phyloP scores from a whole-genome alignment of 2,797 vertebrate species.

The Scolopax rusticola region DNA sequence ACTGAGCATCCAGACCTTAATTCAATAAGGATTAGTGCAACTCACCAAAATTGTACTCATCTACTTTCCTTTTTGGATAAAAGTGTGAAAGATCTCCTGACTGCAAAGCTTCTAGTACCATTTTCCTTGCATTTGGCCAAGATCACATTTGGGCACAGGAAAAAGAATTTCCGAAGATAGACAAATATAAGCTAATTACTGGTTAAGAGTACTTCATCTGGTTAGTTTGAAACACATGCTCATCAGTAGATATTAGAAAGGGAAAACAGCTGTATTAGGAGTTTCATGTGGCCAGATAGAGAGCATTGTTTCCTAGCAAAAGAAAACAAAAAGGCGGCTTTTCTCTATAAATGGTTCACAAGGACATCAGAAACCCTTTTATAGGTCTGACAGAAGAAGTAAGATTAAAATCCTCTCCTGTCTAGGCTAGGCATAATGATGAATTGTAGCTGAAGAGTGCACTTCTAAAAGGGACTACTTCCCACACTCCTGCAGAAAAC shows the following conservation, averaged over 20 bases:
- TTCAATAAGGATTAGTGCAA: background rate
- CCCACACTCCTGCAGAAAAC: background rate
- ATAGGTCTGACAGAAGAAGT: background rate
- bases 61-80: background rate
- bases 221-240: background rate
- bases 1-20: background rate
- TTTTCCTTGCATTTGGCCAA: background rate
- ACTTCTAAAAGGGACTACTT: background rate
- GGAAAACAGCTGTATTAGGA: background rate
- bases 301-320: background rate
- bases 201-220: background rate
- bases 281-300: background rate
- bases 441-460: background rate
- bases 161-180: background rate
- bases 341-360: background rate
- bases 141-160: background rate
- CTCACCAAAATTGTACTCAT: background rate
- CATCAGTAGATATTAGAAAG: background rate
- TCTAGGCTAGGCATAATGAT: background rate
- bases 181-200: background rate
- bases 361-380: background rate
- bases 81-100: background rate
- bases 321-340: background rate
- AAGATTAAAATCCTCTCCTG: background rate
- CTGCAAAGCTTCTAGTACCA: background rate